These are phyloP conservation scores for Octopus bimaculoides DNA, from an alignment of 1,140 invertebrate species.

Conservation along the genomic window DNA sequence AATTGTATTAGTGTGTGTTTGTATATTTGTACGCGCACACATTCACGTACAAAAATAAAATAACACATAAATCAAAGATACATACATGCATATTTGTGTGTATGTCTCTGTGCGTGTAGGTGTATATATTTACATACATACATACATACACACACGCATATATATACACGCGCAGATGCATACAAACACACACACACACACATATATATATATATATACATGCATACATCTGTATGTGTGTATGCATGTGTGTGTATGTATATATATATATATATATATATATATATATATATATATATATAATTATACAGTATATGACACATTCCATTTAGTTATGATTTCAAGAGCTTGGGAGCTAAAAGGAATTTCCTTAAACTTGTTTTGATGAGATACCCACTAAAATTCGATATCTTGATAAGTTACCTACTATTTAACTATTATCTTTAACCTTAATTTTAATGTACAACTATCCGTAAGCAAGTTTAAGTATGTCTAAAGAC, in stretches of 20 bases:
- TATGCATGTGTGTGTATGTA: background rate
- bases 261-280: background rate
- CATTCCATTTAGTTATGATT: background rate
- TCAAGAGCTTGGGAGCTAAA: background rate
- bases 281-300: slow-evolving; percentile 1
- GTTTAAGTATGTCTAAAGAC: background rate
- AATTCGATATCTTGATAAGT: background rate
- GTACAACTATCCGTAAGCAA: background rate
- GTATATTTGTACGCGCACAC: background rate
- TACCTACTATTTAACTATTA: background rate
- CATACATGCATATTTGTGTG: background rate
- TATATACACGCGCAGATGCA: background rate
- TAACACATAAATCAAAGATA: background rate
- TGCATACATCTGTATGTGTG: background rate
- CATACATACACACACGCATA: background rate
- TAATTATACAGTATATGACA: background rate
- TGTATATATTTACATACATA: background rate
- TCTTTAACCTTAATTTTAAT: background rate
- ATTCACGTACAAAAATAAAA: background rate
- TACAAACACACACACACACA: background rate
- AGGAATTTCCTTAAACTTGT: background rate
- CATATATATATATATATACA: background rate
- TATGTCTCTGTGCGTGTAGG: background rate
- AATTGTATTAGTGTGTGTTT: no score
- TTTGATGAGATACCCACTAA: background rate